Percentiles rank a stretch among this genome's conserved stretches.
Conservation (phyloP, 2,888 invertebrate species). For the Caenorhabditis becei region DNA sequence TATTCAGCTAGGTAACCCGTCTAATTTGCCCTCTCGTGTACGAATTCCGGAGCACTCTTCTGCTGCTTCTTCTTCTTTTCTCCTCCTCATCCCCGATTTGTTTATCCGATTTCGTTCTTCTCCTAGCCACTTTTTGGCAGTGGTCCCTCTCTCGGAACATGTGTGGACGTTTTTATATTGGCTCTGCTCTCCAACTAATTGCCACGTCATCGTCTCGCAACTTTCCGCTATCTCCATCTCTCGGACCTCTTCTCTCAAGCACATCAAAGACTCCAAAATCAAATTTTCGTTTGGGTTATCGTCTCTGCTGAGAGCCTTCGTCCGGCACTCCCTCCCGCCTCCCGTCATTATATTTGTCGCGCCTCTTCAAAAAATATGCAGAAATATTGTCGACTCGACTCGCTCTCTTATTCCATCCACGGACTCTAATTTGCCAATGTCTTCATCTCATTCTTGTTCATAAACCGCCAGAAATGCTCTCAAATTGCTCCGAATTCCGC, state of each 20-base stretch:
- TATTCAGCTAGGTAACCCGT: conserved; percentile 37
- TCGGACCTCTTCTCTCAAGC: conserved; percentile 18
- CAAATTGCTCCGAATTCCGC: conserved; percentile 10
- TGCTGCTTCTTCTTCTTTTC: conserved; percentile 5
- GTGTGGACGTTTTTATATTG: conserved; percentile 28
- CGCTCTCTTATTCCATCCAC: conserved; percentile 12
- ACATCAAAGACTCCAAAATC: conserved; percentile 54
- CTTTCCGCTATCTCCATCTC: conserved; percentile 21
- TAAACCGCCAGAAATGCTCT: conserved; percentile 39
- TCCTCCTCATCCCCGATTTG: conserved; percentile 26
- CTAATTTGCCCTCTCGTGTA: conserved; percentile 51
- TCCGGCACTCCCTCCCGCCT: conserved; percentile 1
- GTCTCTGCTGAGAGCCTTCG: conserved; percentile 28
- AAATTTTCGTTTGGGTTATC: conserved; percentile 57
- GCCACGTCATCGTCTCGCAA: conserved; percentile 1
- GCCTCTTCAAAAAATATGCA: neutral
- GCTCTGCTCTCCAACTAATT: conserved; percentile 6
- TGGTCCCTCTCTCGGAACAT: conserved; percentile 23
- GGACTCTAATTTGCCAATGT: conserved; percentile 15
- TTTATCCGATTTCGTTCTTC: conserved; percentile 30
- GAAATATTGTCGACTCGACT: neutral
- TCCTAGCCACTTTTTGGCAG: conserved; percentile 37
- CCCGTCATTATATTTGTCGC: conserved; percentile 45
- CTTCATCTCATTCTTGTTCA: conserved; percentile 30
- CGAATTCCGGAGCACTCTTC: conserved; percentile 46